Percentiles rank a stretch among this genome's conserved stretches.
phyloP scores from a whole-genome alignment of 2,888 invertebrate species.

The Zonitis immaculata region DNA sequence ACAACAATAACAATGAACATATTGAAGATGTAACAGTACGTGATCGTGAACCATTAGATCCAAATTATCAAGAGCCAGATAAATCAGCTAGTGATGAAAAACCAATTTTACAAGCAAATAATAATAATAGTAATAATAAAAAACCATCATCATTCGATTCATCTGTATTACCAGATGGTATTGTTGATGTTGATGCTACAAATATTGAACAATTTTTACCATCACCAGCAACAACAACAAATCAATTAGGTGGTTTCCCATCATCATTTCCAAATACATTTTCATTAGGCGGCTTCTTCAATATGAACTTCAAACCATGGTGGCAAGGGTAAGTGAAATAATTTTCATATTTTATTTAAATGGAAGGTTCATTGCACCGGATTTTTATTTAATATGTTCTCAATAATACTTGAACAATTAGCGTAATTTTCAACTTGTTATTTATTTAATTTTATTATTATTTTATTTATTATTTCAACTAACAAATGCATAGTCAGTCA shows the following conservation, averaged over 20 bases:
- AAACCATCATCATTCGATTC: constrained; percentile 25
- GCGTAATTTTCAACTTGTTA: constrained; percentile 1
- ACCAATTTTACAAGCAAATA: constrained; percentile 31
- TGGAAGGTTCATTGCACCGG: constrained; percentile 6
- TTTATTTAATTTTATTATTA: constrained; percentile 1
- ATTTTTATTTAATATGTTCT: constrained; percentile 5
- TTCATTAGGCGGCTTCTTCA: constrained; percentile 38
- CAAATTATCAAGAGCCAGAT: constrained; percentile 39
- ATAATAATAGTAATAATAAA: too few relatives aligned
- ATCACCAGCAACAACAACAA: constrained; percentile 6
- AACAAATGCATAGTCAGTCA: background rate
- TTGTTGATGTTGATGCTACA: constrained; percentile 36
- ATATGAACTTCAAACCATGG: constrained; percentile 42
- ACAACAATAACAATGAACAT: background rate
- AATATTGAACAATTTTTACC: constrained; percentile 8
- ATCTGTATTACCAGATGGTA: constrained; percentile 32
- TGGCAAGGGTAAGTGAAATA: constrained; percentile 54
- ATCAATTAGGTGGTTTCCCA: constrained; percentile 31
- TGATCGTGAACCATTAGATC: constrained; percentile 40
- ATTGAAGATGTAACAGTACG: constrained; percentile 19
- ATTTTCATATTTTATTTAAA: constrained; percentile 6
- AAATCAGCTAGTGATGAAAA: constrained; percentile 30
- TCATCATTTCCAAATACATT: constrained; percentile 19
- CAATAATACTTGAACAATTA: constrained; percentile 13
- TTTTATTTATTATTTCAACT: constrained; percentile 7